Evolutionary conservation across 2,113 vertebrate species (phyloP), one percentile per base, ranked within the genome.

Genomic region (Sardina pilchardus): DNA sequence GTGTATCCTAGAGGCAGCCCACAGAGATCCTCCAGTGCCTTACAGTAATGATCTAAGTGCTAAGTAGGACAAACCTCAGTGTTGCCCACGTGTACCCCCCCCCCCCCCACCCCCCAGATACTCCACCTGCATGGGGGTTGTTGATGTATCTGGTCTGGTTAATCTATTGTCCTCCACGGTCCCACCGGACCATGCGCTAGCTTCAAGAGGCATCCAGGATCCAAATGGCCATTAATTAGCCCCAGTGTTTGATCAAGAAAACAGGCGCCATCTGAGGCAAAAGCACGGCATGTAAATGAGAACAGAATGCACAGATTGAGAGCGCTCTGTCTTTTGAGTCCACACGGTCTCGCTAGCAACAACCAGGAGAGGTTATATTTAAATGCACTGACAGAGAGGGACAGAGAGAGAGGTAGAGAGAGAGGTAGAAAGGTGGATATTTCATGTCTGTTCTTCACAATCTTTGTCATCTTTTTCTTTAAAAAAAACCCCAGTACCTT

Each of bases 181-280:
- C n/a, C n/a, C 16, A 16, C 63, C 10, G 26, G 14, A 71, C 63
- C 63, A 10, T 71, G 63, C 63, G 1, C 9, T 71, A 26, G 30
- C 63, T 71, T 30, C 63, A 71, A 34, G 63, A 71, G 63, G 26
- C 26, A 9, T 14, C n/a, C 63, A 71, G 9, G 63, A 8, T 30
- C 10, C 63, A 71, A 71, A 71, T 30, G 63, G 8, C n/a, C 9
- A 14, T 71, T 71, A 30, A 71, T 71, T 71, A 30, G 1, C 8
- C 2, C 8, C 63, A 71, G 63, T 71, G 5, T 12, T 71, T 71
- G 63, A 71, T 14, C 63, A 30, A 14, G n/a, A 71, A 30, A 71
- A 71, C 63, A 71, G 63, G 63, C 63, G 34, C 63, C 63, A 71
- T 71, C 63, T 71, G 63, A 71, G 26, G 63, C 63, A 71, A 30